Evolutionary conservation across 2,113 vertebrate species (phyloP).

Genomic region (Larimichthys crocea): DNA sequence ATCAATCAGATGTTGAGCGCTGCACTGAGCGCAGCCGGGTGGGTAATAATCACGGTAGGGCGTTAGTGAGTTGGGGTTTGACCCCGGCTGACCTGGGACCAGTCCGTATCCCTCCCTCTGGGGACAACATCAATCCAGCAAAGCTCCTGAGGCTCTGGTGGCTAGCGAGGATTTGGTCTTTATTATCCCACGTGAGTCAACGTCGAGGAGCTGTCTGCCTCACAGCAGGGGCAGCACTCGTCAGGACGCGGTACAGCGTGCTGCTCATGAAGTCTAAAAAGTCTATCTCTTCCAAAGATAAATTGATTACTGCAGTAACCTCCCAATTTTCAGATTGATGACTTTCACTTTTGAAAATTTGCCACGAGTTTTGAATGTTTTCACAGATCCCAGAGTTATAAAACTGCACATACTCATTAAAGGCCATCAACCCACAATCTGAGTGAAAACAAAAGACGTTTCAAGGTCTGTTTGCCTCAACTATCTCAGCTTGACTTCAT

Average conservation of each 20-base stretch:
- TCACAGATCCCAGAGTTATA: not conserved
- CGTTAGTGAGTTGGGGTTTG: constrained; percentile 50
- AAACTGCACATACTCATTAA: not conserved
- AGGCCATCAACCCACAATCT: not conserved
- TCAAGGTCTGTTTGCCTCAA: not conserved
- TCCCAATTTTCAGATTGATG: not conserved
- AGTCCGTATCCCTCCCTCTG: constrained; percentile 44
- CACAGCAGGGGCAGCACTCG: constrained; percentile 13
- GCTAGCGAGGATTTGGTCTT: constrained; percentile 40
- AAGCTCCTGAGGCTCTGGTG: constrained; percentile 37
- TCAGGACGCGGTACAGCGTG: not conserved
- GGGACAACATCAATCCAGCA: constrained; percentile 61
- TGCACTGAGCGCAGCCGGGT: constrained; percentile 34
- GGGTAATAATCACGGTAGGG: constrained; percentile 42
- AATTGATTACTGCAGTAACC: not conserved
- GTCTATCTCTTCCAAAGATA: not conserved
- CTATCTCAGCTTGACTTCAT: not conserved
- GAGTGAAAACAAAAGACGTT: not conserved
- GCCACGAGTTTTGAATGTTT: not conserved
- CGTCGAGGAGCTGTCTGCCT: constrained; percentile 18
- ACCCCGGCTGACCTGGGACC: constrained; percentile 65
- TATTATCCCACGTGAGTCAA: constrained; percentile 62
- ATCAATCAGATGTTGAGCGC: constrained; percentile 78
- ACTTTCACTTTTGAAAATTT: not conserved
- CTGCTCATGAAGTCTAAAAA: not conserved